phyloP scores from a whole-genome alignment of 2,888 invertebrate species.

The Amblyteles armatorius region DNA sequence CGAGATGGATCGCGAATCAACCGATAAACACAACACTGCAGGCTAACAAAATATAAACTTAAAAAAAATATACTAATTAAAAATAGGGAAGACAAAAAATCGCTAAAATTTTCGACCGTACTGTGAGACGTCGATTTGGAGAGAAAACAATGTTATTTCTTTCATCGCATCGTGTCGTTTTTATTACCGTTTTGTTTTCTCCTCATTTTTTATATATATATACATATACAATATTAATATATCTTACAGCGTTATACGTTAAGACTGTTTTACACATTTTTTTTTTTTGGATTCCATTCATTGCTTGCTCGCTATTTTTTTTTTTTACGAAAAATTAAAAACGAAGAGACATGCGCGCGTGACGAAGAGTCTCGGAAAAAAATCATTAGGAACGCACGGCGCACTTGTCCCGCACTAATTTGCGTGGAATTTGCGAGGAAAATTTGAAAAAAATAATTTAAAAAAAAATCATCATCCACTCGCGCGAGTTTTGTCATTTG shows the following conservation, averaged over 20 bases:
- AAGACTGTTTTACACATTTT: conserved; percentile 56
- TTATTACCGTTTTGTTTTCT: conserved; percentile 51
- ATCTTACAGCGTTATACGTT: conserved; percentile 58
- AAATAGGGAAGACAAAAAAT: background rate
- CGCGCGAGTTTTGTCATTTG: conserved; percentile 8
- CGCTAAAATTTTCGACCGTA: background rate
- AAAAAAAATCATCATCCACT: conserved; percentile 1
- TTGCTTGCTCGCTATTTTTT: background rate
- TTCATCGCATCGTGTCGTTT: conserved; percentile 44
- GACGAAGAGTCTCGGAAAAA: background rate
- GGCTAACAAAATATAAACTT: background rate
- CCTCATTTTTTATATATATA: conserved; percentile 38
- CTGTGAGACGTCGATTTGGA: background rate
- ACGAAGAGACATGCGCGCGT: background rate
- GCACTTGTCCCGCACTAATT: conserved; percentile 16
- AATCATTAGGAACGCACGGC: conserved; percentile 31
- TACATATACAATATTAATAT: conserved; percentile 64
- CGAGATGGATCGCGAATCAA: background rate
- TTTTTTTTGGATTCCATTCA: conserved; percentile 24
- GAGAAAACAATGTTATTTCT: background rate
- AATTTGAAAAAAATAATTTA: conserved; percentile 6
- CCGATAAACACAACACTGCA: too few species aligned
- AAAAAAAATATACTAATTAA: too few species aligned
- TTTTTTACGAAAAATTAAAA: background rate
- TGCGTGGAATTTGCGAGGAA: background rate